These are phyloP conservation scores for Crypturellus tataupa DNA, from an alignment of 2,797 vertebrate genomes.

Conservation along the genomic window DNA sequence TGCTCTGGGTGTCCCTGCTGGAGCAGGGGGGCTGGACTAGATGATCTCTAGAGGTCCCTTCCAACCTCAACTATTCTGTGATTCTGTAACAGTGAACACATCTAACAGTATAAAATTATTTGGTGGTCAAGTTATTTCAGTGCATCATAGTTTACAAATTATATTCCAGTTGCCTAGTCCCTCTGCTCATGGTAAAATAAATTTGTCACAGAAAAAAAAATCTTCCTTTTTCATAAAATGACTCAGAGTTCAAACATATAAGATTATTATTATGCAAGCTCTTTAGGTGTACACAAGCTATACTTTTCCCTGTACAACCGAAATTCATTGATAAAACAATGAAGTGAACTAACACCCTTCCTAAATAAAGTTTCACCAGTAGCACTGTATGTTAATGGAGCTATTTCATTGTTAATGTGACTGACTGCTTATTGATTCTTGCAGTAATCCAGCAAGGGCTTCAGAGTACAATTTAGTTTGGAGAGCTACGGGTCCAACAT, in stretches of 20 bases:
- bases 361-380: slow-evolving; percentile 88
- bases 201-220: slow-evolving; percentile 27
- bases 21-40: too few species aligned
- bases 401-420: slow-evolving; percentile 92
- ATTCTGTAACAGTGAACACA: slow-evolving; percentile 18
- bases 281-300: slow-evolving; percentile 81
- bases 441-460: slow-evolving; percentile 84
- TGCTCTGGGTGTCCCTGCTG: too few species aligned
- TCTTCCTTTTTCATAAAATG: slow-evolving; percentile 54
- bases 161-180: slow-evolving; percentile 71
- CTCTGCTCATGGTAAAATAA: slow-evolving; percentile 78
- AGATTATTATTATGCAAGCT: slow-evolving; percentile 75
- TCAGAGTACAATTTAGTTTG: slow-evolving; percentile 87
- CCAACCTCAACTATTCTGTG: too few species aligned
- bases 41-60: too few species aligned
- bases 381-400: slow-evolving; percentile 90
- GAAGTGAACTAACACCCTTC: slow-evolving; percentile 83
- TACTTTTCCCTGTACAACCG: slow-evolving; percentile 77
- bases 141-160: slow-evolving; percentile 59
- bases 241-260: slow-evolving; percentile 69
- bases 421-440: slow-evolving; percentile 89
- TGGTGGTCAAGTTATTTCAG: slow-evolving; percentile 71
- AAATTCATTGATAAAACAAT: slow-evolving; percentile 87
- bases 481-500: slow-evolving; percentile 84
- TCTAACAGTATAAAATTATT: slow-evolving; percentile 48